These are phyloP conservation scores for Xyrauchen texanus DNA, from an alignment of 2,113 vertebrate species.

Conservation along the genomic window DNA sequence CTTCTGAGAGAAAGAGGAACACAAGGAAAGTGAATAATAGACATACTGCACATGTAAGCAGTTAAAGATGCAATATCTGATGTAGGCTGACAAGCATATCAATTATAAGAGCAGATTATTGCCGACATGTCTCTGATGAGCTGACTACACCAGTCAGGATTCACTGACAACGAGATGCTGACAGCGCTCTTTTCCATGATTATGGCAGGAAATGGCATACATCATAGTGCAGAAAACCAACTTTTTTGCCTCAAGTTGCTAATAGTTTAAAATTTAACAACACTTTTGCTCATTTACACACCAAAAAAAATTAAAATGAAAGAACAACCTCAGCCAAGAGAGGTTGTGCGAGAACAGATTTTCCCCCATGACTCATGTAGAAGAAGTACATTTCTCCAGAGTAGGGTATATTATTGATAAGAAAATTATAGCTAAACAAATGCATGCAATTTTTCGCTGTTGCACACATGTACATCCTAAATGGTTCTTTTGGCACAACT, in stretches of 20 bases:
- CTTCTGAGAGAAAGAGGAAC: too few species aligned
- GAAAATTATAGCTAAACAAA: constrained; percentile 22
- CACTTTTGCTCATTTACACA: too few species aligned
- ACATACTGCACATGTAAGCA: too few species aligned
- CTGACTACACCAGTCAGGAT: background rate
- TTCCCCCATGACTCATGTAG: constrained; percentile 23
- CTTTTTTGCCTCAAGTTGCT: background rate
- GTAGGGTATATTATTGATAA: background rate
- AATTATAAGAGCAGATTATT: background rate
- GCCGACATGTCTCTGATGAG: constrained; percentile 21
- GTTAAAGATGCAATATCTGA: too few species aligned
- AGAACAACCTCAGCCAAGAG: background rate
- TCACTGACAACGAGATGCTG: background rate
- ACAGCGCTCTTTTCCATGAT: background rate
- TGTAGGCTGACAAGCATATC: background rate
- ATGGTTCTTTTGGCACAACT: background rate
- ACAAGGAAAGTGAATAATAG: too few species aligned
- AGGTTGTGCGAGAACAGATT: constrained; percentile 1
- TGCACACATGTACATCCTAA: background rate
- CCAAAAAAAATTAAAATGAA: background rate
- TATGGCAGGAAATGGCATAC: background rate
- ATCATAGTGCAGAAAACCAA: background rate
- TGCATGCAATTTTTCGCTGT: background rate
- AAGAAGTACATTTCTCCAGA: constrained; percentile 26
- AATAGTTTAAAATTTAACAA: background rate